Evolutionary conservation across 2,888 invertebrate genomes (phyloP).

Genomic region (Hanleya hanleyi): DNA sequence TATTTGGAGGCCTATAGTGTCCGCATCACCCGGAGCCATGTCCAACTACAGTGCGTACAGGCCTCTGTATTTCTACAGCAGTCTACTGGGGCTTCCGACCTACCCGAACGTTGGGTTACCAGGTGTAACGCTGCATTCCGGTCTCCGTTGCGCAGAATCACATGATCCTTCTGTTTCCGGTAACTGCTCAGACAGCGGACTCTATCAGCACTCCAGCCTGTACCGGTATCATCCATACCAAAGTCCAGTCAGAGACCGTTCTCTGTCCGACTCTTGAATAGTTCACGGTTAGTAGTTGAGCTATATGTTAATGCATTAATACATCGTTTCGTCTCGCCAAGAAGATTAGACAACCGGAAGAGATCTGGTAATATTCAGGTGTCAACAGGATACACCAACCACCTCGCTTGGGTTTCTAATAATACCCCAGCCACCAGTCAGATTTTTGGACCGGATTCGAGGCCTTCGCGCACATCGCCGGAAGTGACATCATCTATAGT

Average conservation of each 20-base stretch:
- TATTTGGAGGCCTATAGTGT: conserved; percentile 1
- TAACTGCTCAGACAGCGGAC: neutral
- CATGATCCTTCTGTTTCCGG: neutral
- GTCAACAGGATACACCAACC: no score
- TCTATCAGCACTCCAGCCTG: neutral
- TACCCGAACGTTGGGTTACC: neutral
- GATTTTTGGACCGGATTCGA: no score
- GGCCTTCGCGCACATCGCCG: no score
- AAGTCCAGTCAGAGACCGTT: neutral
- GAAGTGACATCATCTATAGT: no score
- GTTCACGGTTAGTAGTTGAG: neutral
- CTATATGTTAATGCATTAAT: no score
- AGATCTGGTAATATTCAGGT: no score
- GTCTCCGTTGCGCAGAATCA: neutral
- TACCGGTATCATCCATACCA: neutral
- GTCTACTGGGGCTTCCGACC: neutral
- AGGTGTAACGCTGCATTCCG: neutral
- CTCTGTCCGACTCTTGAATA: neutral
- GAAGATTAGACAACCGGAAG: no score
- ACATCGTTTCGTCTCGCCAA: no score
- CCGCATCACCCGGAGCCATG: neutral
- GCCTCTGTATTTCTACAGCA: neutral
- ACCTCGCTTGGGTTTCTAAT: no score
- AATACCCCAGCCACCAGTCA: no score
- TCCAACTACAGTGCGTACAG: neutral